A percentile compares a stretch with the other conserved stretches of the same genome.
phyloP scores from a whole-genome alignment of 2,113 vertebrate species.

The Serilophus lunatus region DNA sequence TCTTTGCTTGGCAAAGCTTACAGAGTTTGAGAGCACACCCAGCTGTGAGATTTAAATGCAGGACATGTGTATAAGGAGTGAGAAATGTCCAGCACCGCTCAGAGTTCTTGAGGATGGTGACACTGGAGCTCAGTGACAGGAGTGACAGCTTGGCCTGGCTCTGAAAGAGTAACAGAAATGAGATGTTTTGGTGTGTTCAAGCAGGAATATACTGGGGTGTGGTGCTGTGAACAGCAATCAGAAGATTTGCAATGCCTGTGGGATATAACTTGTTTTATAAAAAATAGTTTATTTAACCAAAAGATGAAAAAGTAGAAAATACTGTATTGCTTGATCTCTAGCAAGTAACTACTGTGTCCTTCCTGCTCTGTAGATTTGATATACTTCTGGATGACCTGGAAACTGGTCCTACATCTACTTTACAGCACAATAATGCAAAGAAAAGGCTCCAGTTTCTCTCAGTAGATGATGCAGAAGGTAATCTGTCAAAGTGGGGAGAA shows the following conservation, averaged over 20 bases:
- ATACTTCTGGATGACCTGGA: slow-evolving; percentile 79
- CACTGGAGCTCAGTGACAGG: background rate
- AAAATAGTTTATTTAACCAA: background rate
- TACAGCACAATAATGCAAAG: slow-evolving; percentile 72
- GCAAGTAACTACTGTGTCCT: slow-evolving; percentile 5
- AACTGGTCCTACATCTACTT: slow-evolving; percentile 66
- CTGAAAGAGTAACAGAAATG: background rate
- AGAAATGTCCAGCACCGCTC: background rate
- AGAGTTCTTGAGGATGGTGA: background rate
- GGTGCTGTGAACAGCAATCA: background rate
- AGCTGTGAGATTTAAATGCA: background rate
- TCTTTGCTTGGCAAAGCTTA: background rate
- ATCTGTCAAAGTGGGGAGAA: background rate
- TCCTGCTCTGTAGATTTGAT: slow-evolving; percentile 75
- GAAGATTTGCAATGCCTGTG: background rate
- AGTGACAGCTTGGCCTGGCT: background rate
- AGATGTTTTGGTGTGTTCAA: background rate
- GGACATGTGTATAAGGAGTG: background rate
- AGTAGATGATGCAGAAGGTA: slow-evolving; percentile 80
- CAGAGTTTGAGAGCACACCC: background rate
- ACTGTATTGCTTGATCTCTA: background rate
- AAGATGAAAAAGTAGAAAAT: background rate
- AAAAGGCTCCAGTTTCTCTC: slow-evolving; percentile 86
- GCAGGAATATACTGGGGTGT: background rate
- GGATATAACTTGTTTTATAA: background rate